Evolutionary conservation across 2,113 vertebrate species (phyloP).

Genomic region (Corythornis vintsioides): DNA sequence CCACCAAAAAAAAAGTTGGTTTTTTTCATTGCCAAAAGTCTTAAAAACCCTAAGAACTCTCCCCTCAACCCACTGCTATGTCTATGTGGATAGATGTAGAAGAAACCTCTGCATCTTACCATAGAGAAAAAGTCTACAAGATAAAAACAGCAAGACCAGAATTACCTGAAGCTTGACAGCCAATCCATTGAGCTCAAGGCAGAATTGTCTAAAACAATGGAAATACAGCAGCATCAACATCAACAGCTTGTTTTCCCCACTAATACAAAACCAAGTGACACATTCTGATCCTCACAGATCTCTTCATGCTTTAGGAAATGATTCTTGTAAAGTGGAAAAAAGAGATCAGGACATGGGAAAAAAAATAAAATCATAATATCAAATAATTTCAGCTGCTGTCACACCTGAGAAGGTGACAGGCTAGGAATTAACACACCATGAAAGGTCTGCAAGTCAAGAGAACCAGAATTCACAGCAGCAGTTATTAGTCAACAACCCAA

Average conservation of each 20-base stretch:
- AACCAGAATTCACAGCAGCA: neutral
- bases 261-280: neutral
- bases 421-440: neutral
- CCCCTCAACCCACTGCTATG: neutral
- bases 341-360: neutral
- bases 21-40: neutral
- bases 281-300: neutral
- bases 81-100: neutral
- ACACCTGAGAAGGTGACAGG: neutral
- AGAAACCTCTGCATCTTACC: neutral
- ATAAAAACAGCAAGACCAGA: neutral
- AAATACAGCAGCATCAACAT: slow-evolving; percentile 58
- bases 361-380: neutral
- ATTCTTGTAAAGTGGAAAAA: neutral
- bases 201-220: slow-evolving; percentile 89
- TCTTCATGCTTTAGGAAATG: neutral
- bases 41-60: neutral
- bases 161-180: slow-evolving; percentile 98
- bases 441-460: neutral
- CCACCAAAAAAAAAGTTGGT: neutral
- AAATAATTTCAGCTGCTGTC: neutral
- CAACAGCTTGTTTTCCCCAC: neutral
- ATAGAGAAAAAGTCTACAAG: neutral
- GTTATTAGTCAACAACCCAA: neutral
- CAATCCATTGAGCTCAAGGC: slow-evolving; percentile 96